Conservation (phyloP, 2,113 vertebrate genomes). For the Bungarus multicinctus region DNA sequence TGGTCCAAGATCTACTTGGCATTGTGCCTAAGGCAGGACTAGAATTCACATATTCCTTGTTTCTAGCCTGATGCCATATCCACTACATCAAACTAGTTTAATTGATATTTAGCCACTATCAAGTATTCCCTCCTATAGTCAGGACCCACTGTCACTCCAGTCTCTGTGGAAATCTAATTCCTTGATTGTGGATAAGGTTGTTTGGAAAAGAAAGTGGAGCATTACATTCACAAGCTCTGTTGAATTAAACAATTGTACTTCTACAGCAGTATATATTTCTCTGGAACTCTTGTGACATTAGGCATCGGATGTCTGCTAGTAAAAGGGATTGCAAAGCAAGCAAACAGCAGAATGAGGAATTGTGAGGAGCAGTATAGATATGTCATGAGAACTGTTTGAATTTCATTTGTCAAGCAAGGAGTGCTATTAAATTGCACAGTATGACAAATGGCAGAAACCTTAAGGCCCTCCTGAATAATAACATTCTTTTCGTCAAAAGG, state of each 20-base stretch:
- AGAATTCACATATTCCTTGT: not conserved
- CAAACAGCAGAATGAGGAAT: not conserved
- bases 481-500: too few species aligned
- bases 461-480: not conserved
- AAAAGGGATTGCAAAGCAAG: not conserved
- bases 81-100: not conserved
- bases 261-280: not conserved
- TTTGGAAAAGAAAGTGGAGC: not conserved
- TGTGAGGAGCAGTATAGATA: not conserved
- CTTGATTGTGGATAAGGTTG: not conserved
- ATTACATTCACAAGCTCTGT: not conserved
- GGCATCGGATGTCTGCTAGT: not conserved
- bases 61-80: not conserved
- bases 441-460: not conserved
- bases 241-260: not conserved
- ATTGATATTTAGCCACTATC: not conserved
- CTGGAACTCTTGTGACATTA: not conserved
- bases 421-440: not conserved
- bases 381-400: not conserved
- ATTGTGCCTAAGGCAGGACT: not conserved
- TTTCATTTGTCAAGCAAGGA: not conserved
- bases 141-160: not conserved
- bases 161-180: not conserved
- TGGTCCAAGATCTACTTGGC: not conserved
- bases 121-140: not conserved